These are phyloP conservation scores for Otolemur crassicaudatus DNA, from an alignment of 2,797 vertebrate genomes.

Conservation along the genomic window DNA sequence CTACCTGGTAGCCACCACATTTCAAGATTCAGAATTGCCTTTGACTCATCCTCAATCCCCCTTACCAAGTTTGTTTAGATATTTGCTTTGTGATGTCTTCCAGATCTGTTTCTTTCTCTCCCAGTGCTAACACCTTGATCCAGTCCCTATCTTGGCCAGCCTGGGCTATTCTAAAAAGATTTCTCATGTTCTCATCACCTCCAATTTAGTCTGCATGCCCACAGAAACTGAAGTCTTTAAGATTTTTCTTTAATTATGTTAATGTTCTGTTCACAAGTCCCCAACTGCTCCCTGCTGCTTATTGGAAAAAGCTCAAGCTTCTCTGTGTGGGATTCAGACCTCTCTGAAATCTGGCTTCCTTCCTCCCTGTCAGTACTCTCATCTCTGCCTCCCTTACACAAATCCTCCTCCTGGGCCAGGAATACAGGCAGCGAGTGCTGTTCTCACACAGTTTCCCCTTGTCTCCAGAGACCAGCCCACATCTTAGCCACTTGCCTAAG, in stretches of 20 bases:
- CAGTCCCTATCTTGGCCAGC: background rate
- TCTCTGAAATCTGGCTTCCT: conserved; percentile 69
- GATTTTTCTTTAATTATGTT: conserved; percentile 67
- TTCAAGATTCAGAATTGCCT: background rate
- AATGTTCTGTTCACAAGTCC: conserved; percentile 64
- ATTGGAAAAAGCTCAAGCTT: conserved; percentile 64
- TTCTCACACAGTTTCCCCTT: background rate
- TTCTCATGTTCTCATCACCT: background rate
- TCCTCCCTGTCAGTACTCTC: conserved; percentile 3
- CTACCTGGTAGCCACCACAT: background rate
- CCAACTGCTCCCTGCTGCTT: conserved; percentile 66
- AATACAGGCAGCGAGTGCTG: accelerated
- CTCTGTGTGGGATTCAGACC: conserved; percentile 59
- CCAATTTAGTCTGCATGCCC: background rate
- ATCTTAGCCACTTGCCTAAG: background rate
- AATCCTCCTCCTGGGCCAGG: background rate
- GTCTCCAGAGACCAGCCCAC: background rate
- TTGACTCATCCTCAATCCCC: background rate
- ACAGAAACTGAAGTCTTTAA: conserved; percentile 63
- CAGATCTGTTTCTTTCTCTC: background rate
- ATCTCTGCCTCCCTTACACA: background rate
- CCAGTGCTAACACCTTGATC: background rate
- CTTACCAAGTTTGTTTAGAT: background rate
- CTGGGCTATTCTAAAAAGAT: background rate
- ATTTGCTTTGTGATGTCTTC: background rate